phyloP scores from a whole-genome alignment of 2,888 invertebrate species.

The Drosophila rellima region DNA sequence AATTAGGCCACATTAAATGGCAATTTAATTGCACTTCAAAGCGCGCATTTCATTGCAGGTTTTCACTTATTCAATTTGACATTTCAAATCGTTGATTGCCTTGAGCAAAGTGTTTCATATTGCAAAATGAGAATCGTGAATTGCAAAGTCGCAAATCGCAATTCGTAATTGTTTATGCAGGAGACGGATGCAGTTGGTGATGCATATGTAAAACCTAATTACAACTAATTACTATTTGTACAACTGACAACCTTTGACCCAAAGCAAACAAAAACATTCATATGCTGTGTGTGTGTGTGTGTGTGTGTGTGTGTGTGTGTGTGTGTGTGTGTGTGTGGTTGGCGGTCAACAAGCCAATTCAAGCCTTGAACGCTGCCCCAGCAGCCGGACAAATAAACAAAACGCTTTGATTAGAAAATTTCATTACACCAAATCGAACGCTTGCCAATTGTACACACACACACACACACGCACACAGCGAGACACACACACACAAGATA shows the following conservation, averaged over 20 bases:
- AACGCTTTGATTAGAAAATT: slow-evolving; percentile 83
- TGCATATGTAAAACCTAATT: slow-evolving; percentile 72
- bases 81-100: slow-evolving; percentile 25
- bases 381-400: slow-evolving; percentile 72
- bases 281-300: slow-evolving; percentile 17
- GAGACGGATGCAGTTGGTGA: slow-evolving; percentile 18
- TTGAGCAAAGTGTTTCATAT: slow-evolving; percentile 37
- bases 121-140: background rate
- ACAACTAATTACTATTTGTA: slow-evolving; percentile 80
- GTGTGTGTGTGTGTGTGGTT: slow-evolving; percentile 37
- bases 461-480: slow-evolving; percentile 10
- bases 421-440: slow-evolving; percentile 77
- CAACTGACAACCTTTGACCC: slow-evolving; percentile 79
- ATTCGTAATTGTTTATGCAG: slow-evolving; percentile 49
- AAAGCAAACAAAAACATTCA: slow-evolving; percentile 64
- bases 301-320: slow-evolving; percentile 21
- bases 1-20: slow-evolving; percentile 61
- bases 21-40: slow-evolving; percentile 52
- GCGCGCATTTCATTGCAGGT: slow-evolving; percentile 9
- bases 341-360: slow-evolving; percentile 70
- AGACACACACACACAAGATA: slow-evolving; percentile 11
- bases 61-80: slow-evolving; percentile 31
- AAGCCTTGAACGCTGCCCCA: slow-evolving; percentile 49
- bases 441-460: slow-evolving; percentile 56
- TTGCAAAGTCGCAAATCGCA: slow-evolving; percentile 1